A percentile compares a stretch with the other conserved stretches of the same genome.
Conservation (phyloP, 2,888 invertebrate species). For the Parthenolecanium corni region DNA sequence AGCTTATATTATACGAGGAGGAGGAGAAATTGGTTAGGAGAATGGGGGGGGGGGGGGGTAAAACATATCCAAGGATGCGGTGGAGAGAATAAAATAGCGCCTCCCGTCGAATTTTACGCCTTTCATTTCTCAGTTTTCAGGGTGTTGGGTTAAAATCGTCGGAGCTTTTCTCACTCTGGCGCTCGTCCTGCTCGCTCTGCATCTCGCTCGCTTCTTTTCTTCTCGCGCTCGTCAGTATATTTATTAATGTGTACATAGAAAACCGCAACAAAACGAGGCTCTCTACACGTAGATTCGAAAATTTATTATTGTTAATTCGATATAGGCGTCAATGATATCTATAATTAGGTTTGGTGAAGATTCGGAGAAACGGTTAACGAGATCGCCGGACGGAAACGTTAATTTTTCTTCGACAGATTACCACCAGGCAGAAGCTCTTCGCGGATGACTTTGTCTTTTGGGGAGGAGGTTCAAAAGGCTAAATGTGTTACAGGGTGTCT, state of each 20-base stretch:
- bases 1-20: no score
- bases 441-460: no score
- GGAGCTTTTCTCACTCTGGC: no score
- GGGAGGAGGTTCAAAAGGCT: no score
- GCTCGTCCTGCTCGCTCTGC: no score
- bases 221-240: no score
- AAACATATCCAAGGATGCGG: background rate
- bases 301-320: conserved; percentile 26
- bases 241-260: background rate
- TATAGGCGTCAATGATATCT: conserved; percentile 26
- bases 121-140: conserved; percentile 24
- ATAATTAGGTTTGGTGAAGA: conserved; percentile 13
- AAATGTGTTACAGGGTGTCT: background rate
- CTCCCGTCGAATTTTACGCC: conserved; percentile 27
- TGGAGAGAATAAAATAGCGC: conserved; percentile 2
- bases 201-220: background rate
- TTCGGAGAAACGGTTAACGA: background rate
- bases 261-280: conserved; percentile 15
- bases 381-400: no score
- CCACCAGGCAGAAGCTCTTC: no score
- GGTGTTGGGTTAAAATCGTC: conserved; percentile 25
- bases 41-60: background rate
- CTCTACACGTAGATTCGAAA: background rate
- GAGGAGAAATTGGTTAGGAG: no score
- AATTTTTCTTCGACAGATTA: no score